Conservation (phyloP, 2,113 vertebrate genomes). For the Tylochromis polylepis region DNA sequence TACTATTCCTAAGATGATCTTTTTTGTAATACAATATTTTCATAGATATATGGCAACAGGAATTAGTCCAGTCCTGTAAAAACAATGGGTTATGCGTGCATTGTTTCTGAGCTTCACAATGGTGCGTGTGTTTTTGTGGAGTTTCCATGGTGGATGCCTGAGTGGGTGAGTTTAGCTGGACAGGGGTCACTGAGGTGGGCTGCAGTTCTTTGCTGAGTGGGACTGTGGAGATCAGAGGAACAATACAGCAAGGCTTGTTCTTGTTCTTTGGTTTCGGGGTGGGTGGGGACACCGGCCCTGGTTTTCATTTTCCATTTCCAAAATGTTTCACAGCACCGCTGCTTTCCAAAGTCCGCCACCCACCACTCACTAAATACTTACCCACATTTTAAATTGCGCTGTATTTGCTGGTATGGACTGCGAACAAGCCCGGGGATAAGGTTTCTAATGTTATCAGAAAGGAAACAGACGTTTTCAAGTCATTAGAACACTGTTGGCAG, state of each 20-base stretch:
- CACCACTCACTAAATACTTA: neutral
- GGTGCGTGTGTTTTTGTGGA: neutral
- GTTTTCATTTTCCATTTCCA: neutral
- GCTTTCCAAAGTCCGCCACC: neutral
- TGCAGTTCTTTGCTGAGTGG: slow-evolving; percentile 18
- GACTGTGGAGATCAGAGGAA: slow-evolving; percentile 29
- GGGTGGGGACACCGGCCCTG: neutral
- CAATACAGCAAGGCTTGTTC: slow-evolving; percentile 26
- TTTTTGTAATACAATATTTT: neutral
- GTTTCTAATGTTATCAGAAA: neutral
- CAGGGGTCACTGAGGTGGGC: slow-evolving; percentile 47
- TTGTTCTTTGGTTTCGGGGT: slow-evolving; percentile 42
- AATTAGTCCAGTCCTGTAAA: neutral
- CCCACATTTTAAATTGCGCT: neutral
- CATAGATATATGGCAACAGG: neutral
- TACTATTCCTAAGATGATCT: neutral
- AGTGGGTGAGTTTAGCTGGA: slow-evolving; percentile 27
- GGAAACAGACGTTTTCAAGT: neutral
- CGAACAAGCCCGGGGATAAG: neutral
- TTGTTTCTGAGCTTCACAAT: slow-evolving; percentile 17
- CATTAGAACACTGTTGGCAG: neutral
- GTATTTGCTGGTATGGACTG: neutral
- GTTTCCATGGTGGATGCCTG: slow-evolving; percentile 17
- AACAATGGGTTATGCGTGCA: neutral
- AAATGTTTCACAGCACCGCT: neutral